A percentile compares a stretch with the other conserved stretches of the same genome.
phyloP scores from a whole-genome alignment of 1,140 invertebrate species.

The Tetragnatha versicolor region DNA sequence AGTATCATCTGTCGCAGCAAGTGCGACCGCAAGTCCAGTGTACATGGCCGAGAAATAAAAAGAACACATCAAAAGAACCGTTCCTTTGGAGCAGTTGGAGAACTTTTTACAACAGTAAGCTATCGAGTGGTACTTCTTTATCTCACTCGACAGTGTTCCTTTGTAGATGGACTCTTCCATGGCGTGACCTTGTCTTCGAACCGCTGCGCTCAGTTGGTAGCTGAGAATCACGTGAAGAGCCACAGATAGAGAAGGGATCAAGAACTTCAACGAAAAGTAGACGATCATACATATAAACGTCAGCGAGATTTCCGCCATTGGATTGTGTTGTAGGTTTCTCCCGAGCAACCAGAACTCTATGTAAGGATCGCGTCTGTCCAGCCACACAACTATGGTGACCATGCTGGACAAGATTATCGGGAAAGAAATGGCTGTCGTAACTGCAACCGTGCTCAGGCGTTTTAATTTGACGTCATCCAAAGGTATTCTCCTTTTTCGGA shows the following conservation, averaged over 20 bases:
- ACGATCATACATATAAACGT: neutral
- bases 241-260: neutral
- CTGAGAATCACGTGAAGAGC: neutral
- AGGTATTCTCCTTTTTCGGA: too few relatives aligned
- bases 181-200: neutral
- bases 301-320: neutral
- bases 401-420: too few relatives aligned
- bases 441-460: too few relatives aligned
- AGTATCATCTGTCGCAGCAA: neutral
- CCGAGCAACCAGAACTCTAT: too few relatives aligned
- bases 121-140: neutral
- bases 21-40: neutral
- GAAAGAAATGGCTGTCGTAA: too few relatives aligned
- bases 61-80: neutral
- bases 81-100: neutral
- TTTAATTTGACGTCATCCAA: too few relatives aligned
- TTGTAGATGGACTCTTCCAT: neutral
- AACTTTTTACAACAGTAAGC: neutral
- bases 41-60: neutral
- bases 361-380: too few relatives aligned
- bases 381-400: too few relatives aligned
- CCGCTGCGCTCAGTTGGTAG: neutral
- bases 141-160: neutral
- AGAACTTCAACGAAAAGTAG: neutral
- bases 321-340: too few relatives aligned